These are phyloP conservation scores for Pipistrellus pipistrellus DNA, from an alignment of 2,797 vertebrate genomes.

Conservation along the genomic window DNA sequence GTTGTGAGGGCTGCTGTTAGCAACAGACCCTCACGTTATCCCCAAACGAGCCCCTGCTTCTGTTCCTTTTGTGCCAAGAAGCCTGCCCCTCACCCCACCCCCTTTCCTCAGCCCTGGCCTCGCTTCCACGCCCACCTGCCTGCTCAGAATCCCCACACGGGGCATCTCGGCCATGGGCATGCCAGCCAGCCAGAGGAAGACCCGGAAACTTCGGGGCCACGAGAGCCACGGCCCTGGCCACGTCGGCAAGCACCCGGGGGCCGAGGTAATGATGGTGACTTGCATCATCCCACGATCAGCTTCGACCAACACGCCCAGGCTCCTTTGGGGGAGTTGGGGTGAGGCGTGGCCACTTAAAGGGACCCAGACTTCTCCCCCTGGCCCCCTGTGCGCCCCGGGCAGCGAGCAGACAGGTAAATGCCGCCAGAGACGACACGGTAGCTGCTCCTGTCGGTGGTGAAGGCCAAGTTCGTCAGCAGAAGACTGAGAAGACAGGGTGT, in stretches of 20 bases:
- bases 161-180: not conserved
- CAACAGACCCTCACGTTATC: not conserved
- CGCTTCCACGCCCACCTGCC: no score
- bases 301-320: not conserved
- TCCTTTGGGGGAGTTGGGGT: not conserved
- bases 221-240: not conserved
- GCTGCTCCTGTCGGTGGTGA: not conserved
- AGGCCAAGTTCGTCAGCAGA: not conserved
- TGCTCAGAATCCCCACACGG: not conserved
- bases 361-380: not conserved
- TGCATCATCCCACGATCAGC: not conserved
- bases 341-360: not conserved
- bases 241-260: not conserved
- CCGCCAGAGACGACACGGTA: not conserved
- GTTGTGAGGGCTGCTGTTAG: not conserved
- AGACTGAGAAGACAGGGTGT: not conserved
- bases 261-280: not conserved
- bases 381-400: not conserved
- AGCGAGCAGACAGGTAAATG: not conserved
- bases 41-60: not conserved
- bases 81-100: not conserved
- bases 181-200: not conserved
- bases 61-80: not conserved
- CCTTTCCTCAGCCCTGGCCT: not conserved
- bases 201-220: not conserved